phyloP scores from a whole-genome alignment of 2,888 invertebrate genomes.

The Synanthedon formicaeformis region DNA sequence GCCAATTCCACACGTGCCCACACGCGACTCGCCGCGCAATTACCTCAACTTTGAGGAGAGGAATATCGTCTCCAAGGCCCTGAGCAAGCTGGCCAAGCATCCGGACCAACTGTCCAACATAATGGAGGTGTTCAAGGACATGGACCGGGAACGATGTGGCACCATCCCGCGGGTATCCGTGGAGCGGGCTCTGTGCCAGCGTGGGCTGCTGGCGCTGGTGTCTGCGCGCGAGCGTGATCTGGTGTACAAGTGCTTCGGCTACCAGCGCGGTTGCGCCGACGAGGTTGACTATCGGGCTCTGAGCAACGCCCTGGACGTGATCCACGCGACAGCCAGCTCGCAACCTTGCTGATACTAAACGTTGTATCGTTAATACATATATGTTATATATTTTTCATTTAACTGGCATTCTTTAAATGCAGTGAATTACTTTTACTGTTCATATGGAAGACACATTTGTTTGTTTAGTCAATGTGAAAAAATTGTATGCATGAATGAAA shows the following conservation, averaged over 20 bases:
- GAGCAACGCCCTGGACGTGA: slow-evolving; percentile 74
- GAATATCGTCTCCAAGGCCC: slow-evolving; percentile 70
- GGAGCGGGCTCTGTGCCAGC: slow-evolving; percentile 73
- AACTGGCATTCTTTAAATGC: too few species aligned
- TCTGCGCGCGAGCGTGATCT: slow-evolving; percentile 76
- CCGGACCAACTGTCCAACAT: slow-evolving; percentile 78
- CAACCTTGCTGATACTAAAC: slow-evolving; percentile 39
- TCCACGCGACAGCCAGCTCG: slow-evolving; percentile 68
- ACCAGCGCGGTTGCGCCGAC: slow-evolving; percentile 68
- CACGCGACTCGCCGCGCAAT: slow-evolving; percentile 69
- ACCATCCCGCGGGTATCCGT: slow-evolving; percentile 74
- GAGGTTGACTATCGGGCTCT: slow-evolving; percentile 79
- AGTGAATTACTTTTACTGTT: too few species aligned
- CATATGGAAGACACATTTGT: too few species aligned
- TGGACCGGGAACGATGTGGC: slow-evolving; percentile 76
- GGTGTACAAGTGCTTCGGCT: slow-evolving; percentile 81
- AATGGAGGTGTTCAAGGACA: slow-evolving; percentile 77
- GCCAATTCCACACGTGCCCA: slow-evolving; percentile 79
- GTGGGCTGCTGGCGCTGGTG: slow-evolving; percentile 74
- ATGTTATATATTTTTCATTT: too few species aligned
- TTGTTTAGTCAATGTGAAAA: too few species aligned
- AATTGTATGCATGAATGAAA: too few species aligned
- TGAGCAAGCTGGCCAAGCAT: slow-evolving; percentile 75
- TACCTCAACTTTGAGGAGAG: slow-evolving; percentile 84
- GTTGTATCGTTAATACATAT: too few species aligned